These are phyloP conservation scores for Lordiphosa collinella DNA, from an alignment of 1,140 invertebrate species.

Conservation along the genomic window DNA sequence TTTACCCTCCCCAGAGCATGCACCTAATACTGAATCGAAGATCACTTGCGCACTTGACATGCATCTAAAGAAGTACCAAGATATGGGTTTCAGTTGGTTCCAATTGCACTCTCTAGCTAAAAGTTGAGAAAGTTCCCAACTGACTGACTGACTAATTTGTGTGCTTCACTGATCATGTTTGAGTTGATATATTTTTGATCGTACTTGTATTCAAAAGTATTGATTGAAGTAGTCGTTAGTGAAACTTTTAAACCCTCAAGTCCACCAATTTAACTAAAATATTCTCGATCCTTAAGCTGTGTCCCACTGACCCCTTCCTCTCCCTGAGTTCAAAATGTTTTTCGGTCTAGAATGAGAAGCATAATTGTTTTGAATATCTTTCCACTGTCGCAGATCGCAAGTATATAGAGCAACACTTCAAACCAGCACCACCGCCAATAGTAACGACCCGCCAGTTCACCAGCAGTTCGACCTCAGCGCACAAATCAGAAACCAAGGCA, in stretches of 20 bases:
- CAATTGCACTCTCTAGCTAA: too few species aligned
- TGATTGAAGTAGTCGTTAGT: conserved; percentile 1
- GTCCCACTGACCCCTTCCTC: conserved; percentile 1
- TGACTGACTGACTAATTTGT: too few species aligned
- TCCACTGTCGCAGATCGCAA: conserved; percentile 83
- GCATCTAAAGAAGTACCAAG: too few species aligned
- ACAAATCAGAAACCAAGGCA: conserved; percentile 19
- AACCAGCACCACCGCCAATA: conserved; percentile 87
- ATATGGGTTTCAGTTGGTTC: too few species aligned
- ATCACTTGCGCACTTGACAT: neutral
- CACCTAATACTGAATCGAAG: conserved; percentile 1
- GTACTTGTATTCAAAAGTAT: neutral
- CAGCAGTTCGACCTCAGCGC: conserved; percentile 21
- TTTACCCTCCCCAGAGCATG: conserved; percentile 27
- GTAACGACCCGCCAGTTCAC: conserved; percentile 82
- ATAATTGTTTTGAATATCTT: conserved; percentile 1
- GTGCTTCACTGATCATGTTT: too few species aligned
- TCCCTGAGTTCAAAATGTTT: neutral
- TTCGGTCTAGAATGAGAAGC: neutral
- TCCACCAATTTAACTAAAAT: neutral
- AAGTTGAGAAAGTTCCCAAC: too few species aligned
- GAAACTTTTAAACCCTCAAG: neutral
- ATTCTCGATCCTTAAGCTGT: neutral
- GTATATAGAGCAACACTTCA: conserved; percentile 90
- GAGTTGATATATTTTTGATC: neutral